Evolutionary conservation across 2,797 vertebrate genomes (phyloP).

Genomic region (Pristis pectinata): DNA sequence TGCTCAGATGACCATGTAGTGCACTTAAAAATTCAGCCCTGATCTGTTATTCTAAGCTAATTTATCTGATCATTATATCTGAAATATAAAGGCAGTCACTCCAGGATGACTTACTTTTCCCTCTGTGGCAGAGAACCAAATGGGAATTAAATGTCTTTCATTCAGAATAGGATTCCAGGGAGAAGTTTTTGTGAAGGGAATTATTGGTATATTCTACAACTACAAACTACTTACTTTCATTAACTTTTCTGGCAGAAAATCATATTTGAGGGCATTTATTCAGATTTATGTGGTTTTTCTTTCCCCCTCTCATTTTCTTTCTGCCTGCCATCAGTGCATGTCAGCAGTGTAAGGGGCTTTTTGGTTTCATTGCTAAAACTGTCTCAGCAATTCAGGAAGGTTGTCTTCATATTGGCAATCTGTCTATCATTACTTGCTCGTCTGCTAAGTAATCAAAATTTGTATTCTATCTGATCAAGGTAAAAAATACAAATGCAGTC

Average conservation of each 20-base stretch:
- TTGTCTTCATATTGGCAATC: not conserved
- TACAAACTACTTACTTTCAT: not conserved
- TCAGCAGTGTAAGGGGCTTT: not conserved
- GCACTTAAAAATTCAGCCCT: no score
- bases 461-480: not conserved
- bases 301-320: not conserved
- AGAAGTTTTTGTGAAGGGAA: not conserved
- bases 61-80: no score
- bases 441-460: not conserved
- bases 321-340: not conserved
- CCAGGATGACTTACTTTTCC: not conserved
- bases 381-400: not conserved
- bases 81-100: no score
- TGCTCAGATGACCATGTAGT: no score
- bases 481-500: not conserved
- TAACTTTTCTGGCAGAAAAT: not conserved
- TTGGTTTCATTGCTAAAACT: not conserved
- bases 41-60: no score
- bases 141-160: not conserved
- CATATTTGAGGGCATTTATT: not conserved
- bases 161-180: not conserved
- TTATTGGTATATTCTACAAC: not conserved
- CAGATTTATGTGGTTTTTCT: not conserved
- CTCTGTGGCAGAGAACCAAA: not conserved
- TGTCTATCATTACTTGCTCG: not conserved